A percentile compares a stretch with the other conserved stretches of the same genome.
Conservation (phyloP, 2,113 vertebrate genomes). For the Mungos mungo region DNA sequence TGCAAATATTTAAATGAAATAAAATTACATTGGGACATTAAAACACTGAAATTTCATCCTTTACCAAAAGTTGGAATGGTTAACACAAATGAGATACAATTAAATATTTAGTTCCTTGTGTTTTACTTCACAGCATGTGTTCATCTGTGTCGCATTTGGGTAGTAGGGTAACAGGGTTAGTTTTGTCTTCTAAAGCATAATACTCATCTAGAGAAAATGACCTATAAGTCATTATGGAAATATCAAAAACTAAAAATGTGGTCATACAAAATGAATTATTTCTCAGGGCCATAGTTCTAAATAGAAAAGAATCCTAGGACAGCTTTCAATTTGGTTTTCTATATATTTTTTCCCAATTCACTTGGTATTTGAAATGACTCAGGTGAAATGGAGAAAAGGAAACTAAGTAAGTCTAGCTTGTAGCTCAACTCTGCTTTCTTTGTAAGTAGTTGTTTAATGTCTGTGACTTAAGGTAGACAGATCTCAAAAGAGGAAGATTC, state of each 20-base stretch:
- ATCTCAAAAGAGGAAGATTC: background rate
- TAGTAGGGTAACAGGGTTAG: background rate
- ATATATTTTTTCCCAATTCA: background rate
- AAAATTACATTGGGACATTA: background rate
- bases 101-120: conserved; percentile 51
- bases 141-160: conserved; percentile 26
- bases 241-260: conserved; percentile 46
- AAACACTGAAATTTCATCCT: background rate
- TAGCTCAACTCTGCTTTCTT: background rate
- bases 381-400: background rate
- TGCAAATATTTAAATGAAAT: background rate
- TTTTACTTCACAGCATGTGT: conserved; percentile 34
- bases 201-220: background rate
- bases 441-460: background rate
- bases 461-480: background rate
- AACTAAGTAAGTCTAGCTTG: background rate
- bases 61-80: conserved; percentile 38
- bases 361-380: background rate
- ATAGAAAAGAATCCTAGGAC: background rate
- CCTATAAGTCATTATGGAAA: conserved; percentile 34
- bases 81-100: conserved; percentile 48
- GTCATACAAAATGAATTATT: conserved; percentile 39
- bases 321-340: background rate
- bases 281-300: background rate
- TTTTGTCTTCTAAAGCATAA: conserved; percentile 46